Base-by-base conservation (phyloP, 1,140 invertebrate species). In the Cepaea nemoralis region DNA sequence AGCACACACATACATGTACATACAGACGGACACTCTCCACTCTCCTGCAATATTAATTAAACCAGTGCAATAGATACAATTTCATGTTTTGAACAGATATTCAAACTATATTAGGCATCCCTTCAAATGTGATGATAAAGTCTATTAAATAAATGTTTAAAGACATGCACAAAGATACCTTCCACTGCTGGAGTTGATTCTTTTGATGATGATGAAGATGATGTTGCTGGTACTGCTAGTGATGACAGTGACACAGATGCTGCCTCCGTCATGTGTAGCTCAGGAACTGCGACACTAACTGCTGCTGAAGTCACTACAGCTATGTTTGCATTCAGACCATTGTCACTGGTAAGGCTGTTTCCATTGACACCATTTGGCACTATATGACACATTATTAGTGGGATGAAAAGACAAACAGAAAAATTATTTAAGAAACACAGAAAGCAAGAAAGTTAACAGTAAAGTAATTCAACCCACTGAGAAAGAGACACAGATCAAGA, bases 171-270 rank as follows among this genome's bases (percentile, higher is more conserved):
- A 27, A 6, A 3, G 5, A 45, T 71, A 45, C 40, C 48, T 48
- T 35, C 45, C 45, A 6, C 45, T 45, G 45, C 27, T 74, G 39
- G 31, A 31, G 71, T 74, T 74, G 27, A 40, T 24, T 39, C 71
- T 74, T 33, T 45, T 74, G 71, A 40, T 12, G 22, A 12, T 75
- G 45, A 22, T 75, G 73, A 10, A 40, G 75, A 35, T 63, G 48
- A 19, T 12, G 74, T 12, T 31, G 75, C 2, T 77, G 55, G 35
- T 22, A 40, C n/a, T 77, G 75, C 0, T 63, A 40, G 19, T n/a
- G 31, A 8, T 31, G 73, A 27, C 31, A 12, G 19, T 75, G 45
- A 35, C 19, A 45, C 2, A 33, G 73, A 75, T 48, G 48, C 27
- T 45, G 73, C 2, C n/a, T 39, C 35, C 5, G 19, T 39, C 37